A percentile compares a stretch with the other conserved stretches of the same genome.
Evolutionary conservation across 2,888 invertebrate genomes (phyloP).

Genomic region (Clitarchus hookeri): DNA sequence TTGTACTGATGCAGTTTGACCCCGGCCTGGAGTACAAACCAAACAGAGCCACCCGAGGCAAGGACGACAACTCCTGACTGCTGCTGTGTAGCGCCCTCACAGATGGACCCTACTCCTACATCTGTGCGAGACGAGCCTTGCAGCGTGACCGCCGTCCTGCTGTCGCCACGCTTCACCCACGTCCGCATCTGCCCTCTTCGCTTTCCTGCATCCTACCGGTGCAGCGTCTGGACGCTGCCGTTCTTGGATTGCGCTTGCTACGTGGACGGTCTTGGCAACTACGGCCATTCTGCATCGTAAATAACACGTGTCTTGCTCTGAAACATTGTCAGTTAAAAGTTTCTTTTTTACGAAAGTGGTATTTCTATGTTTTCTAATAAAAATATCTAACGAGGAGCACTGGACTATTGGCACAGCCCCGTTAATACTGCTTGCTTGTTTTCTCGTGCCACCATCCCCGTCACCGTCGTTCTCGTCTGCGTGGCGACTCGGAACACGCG

Average conservation of each 20-base stretch:
- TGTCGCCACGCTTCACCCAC: not conserved
- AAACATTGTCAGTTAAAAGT: not conserved
- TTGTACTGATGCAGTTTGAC: slow-evolving; percentile 98
- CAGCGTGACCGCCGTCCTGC: not conserved
- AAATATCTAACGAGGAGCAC: not conserved
- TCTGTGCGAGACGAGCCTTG: slow-evolving; percentile 54
- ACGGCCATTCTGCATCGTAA: too few species aligned
- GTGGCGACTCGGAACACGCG: too few species aligned
- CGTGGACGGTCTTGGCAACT: too few species aligned
- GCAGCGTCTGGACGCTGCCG: too few species aligned
- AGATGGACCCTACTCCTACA: slow-evolving; percentile 95
- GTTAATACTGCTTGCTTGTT: not conserved
- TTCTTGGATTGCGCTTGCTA: too few species aligned
- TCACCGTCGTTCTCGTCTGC: too few species aligned
- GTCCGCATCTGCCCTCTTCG: not conserved
- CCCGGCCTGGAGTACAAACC: slow-evolving; percentile 96
- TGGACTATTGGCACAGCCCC: not conserved
- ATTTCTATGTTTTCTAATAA: not conserved
- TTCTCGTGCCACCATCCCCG: not conserved
- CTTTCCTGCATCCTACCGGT: too few species aligned
- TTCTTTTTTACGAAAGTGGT: not conserved
- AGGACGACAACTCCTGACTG: slow-evolving; percentile 97
- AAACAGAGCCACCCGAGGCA: slow-evolving; percentile 74
- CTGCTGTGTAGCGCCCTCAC: slow-evolving; percentile 99
- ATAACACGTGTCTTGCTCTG: too few species aligned